phyloP scores from a whole-genome alignment of 2,888 invertebrate species.

The Polydrusus tereticollis region DNA sequence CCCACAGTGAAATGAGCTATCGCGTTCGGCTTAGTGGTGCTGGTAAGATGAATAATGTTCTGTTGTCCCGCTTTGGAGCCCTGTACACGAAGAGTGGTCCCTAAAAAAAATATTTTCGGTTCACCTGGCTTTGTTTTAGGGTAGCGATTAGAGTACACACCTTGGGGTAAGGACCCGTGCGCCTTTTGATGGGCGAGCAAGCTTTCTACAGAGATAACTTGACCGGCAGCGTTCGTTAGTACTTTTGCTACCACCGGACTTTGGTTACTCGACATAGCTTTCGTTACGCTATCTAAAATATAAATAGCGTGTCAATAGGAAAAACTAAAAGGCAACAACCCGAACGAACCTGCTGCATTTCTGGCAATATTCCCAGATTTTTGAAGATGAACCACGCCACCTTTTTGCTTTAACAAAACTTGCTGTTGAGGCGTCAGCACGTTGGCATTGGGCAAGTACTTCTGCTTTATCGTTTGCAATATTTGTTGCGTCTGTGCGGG shows the following conservation, averaged over 20 bases:
- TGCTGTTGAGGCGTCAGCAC: constrained; percentile 63
- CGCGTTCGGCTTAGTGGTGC: constrained; percentile 64
- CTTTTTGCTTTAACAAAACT: constrained; percentile 69
- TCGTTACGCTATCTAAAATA: constrained; percentile 66
- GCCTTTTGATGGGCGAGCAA: constrained; percentile 71
- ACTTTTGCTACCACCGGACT: constrained; percentile 79
- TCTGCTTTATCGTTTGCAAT: constrained; percentile 66
- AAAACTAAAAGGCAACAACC: too few relatives aligned
- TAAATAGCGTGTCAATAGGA: too few relatives aligned
- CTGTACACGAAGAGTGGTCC: constrained; percentile 68
- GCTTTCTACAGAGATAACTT: constrained; percentile 73
- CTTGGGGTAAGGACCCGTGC: constrained; percentile 68
- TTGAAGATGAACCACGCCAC: constrained; percentile 55
- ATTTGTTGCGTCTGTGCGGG: constrained; percentile 68
- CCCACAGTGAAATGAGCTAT: constrained; percentile 68
- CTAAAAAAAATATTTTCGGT: constrained; percentile 52
- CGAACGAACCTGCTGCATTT: constrained; percentile 39
- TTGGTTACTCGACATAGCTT: constrained; percentile 67
- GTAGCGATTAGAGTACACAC: too few relatives aligned
- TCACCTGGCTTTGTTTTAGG: too few relatives aligned
- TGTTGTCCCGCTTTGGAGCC: constrained; percentile 66
- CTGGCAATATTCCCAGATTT: constrained; percentile 43
- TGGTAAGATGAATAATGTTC: constrained; percentile 70
- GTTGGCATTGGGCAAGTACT: constrained; percentile 64
- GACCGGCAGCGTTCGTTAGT: constrained; percentile 76